Percentiles rank a stretch among this genome's conserved stretches.
These are phyloP conservation scores for Pachycephala philippinensis DNA, from an alignment of 2,113 vertebrate species.

Conservation along the genomic window DNA sequence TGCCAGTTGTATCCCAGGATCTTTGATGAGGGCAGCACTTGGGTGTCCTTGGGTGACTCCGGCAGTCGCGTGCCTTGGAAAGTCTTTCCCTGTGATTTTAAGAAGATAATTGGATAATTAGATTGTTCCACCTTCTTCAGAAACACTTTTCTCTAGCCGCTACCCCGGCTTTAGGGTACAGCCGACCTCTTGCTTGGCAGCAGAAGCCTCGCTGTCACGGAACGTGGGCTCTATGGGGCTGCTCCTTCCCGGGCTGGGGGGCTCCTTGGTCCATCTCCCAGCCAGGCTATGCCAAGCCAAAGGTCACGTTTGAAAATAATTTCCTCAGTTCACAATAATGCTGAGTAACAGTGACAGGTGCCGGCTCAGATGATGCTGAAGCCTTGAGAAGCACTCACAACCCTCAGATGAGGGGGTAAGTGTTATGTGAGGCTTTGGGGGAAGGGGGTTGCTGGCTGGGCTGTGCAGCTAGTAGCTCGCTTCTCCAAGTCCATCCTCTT, in stretches of 20 bases:
- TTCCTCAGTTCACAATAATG: neutral
- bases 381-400: neutral
- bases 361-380: slow-evolving; percentile 28
- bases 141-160: neutral
- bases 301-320: slow-evolving; percentile 41
- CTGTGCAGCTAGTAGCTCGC: neutral
- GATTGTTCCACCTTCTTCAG: neutral
- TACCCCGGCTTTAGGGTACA: neutral
- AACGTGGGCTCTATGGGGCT: neutral
- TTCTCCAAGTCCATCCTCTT: neutral
- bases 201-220: neutral
- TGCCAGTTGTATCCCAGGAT: neutral
- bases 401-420: neutral
- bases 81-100: neutral
- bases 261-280: neutral
- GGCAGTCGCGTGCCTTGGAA: rapidly evolving
- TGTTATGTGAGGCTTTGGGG: neutral
- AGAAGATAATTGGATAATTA: neutral
- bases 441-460: neutral
- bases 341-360: slow-evolving; percentile 52
- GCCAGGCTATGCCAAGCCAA: neutral
- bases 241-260: neutral
- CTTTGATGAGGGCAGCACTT: neutral
- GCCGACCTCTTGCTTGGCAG: neutral
- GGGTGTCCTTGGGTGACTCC: neutral